phyloP scores from a whole-genome alignment of 1,140 invertebrate genomes.

The Nixonia krombeini region DNA sequence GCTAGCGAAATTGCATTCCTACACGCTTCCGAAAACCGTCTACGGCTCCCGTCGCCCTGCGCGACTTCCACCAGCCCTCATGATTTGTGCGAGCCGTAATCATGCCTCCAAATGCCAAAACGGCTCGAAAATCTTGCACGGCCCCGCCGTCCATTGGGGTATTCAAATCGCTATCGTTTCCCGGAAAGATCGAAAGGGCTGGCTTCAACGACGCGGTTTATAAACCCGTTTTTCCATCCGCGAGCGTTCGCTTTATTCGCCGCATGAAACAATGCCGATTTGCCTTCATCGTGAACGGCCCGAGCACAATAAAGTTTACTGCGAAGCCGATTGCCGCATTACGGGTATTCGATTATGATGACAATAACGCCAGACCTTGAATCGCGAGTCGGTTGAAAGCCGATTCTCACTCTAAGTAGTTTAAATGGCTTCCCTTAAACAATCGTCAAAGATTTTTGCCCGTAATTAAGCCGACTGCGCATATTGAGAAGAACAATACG shows the following conservation, averaged over 20 bases:
- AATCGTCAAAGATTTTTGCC: slow-evolving; percentile 57
- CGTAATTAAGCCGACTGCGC: slow-evolving; percentile 58
- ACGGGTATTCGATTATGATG: slow-evolving; percentile 32
- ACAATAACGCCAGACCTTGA: slow-evolving; percentile 39
- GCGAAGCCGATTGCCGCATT: background rate
- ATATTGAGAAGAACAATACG: slow-evolving; percentile 61
- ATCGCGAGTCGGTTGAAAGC: slow-evolving; percentile 35
- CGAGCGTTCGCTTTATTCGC: too few relatives aligned
- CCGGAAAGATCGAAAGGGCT: too few relatives aligned
- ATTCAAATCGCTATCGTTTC: too few relatives aligned
- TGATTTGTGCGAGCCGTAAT: slow-evolving; percentile 15
- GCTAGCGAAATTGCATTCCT: slow-evolving; percentile 44
- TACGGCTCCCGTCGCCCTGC: slow-evolving; percentile 19
- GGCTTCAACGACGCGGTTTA: too few relatives aligned
- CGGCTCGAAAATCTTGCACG: too few relatives aligned
- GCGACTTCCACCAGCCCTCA: slow-evolving; percentile 22
- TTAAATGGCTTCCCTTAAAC: slow-evolving; percentile 53
- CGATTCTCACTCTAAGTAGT: slow-evolving; percentile 33
- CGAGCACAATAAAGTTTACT: background rate
- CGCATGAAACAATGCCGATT: too few relatives aligned
- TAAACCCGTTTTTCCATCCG: too few relatives aligned
- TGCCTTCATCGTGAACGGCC: too few relatives aligned
- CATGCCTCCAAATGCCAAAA: too few relatives aligned
- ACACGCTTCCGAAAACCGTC: slow-evolving; percentile 15
- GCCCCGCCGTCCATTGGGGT: too few relatives aligned